Evolutionary conservation across 2,797 vertebrate genomes (phyloP), one percentile per base, ranked within the genome.

Genomic region (Pseudochirops cupreus): DNA sequence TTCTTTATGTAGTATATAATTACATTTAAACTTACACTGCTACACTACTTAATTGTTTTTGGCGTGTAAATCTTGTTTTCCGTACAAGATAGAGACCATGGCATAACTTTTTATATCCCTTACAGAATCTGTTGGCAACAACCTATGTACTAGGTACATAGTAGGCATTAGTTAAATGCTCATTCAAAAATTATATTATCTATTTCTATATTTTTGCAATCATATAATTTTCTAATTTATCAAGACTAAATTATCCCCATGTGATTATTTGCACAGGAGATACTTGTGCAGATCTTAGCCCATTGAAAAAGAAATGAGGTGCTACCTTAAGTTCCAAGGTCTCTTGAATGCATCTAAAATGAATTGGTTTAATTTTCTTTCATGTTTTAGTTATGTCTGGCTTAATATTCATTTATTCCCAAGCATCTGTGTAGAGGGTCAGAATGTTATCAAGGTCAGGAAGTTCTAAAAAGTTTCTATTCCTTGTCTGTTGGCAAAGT

Each of bases 361-460:
- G 74, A 82, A 82, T 82, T 82, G 39, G 74, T 82, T 82, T 46
- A 10, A 82, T 82, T 82, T 82, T 82, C n/a, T 2, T 9, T 82
- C 0, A 7, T 56, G 12, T 93, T 29, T 55, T 91, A 31, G 0
- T 96, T 56, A 94, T 93, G 0, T 16, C 46, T 56, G 50, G 91
- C n/a, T 94, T 53, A 89, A 29, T 89, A 52, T 46, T 54, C 91
- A 11, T 94, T 97, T 46, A 53, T 94, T 95, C 56, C 50, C 55
- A 62, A 62, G 56, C 3, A n/a, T 1, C 52, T 26, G 4, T 39
- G 14, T 92, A 56, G 58, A 95, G 57, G 12, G 93, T 58, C 29
- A n/a, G 39, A 91, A 92, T 46, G 56, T 74, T 54, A 58, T 92
- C 91, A 62, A 74, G 67, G 57, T 94, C n/a, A 52, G 24, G 29